A percentile compares a stretch with the other conserved stretches of the same genome.
Conservation (phyloP, 2,113 vertebrate species). For the Chitala chitala region DNA sequence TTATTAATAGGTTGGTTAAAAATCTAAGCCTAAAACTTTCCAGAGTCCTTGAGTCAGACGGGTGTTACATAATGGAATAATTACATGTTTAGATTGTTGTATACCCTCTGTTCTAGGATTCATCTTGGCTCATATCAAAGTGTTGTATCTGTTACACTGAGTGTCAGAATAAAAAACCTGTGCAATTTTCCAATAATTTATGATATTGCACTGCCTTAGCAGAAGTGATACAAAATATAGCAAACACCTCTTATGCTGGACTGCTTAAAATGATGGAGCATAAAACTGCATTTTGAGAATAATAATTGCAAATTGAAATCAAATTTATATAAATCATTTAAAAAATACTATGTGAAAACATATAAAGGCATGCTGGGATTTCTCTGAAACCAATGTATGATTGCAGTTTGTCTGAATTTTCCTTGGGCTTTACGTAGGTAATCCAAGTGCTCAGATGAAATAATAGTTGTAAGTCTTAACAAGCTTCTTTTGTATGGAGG, state of each 20-base stretch:
- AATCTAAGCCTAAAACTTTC: constrained; percentile 11
- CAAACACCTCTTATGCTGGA: background rate
- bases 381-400: background rate
- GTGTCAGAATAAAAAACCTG: background rate
- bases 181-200: background rate
- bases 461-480: background rate
- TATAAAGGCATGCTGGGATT: background rate
- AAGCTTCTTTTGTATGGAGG: background rate
- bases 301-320: no score
- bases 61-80: background rate
- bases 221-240: background rate
- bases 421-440: no score
- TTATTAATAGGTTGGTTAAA: constrained; percentile 23
- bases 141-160: background rate
- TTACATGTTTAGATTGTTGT: background rate
- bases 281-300: background rate
- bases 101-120: background rate
- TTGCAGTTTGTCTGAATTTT: background rate
- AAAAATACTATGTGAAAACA: no score
- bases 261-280: background rate
- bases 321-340: no score
- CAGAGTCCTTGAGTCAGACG: constrained; percentile 9
- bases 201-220: background rate
- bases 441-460: no score
- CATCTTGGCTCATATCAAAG: background rate